These are phyloP conservation scores for Eupeodes latifasciatus DNA, from an alignment of 2,888 invertebrate genomes.

Conservation along the genomic window DNA sequence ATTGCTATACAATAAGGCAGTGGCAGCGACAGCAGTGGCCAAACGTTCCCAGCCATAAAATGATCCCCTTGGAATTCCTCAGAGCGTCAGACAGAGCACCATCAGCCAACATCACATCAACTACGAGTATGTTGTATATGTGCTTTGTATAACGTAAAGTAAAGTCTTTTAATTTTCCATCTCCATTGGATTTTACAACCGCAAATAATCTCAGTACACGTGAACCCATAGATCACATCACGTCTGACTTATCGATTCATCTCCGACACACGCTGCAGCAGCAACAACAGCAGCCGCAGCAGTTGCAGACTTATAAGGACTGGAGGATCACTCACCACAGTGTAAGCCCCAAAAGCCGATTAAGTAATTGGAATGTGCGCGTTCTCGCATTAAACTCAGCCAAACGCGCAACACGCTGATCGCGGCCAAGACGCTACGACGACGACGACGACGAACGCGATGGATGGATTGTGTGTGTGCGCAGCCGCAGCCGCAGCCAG, in stretches of 20 bases:
- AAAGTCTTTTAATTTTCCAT: constrained; percentile 70
- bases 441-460: constrained; percentile 29
- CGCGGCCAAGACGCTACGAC: background rate
- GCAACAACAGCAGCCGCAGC: constrained; percentile 52
- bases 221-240: constrained; percentile 76
- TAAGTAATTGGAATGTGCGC: constrained; percentile 75
- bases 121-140: background rate
- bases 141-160: background rate
- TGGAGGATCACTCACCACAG: constrained; percentile 29
- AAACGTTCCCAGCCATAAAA: constrained; percentile 43
- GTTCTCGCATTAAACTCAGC: constrained; percentile 52
- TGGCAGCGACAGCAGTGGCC: background rate
- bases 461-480: constrained; percentile 31
- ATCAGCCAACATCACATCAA: background rate
- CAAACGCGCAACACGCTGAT: constrained; percentile 16
- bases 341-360: constrained; percentile 66
- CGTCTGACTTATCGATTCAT: constrained; percentile 76
- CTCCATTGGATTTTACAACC: constrained; percentile 67
- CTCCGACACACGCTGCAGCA: constrained; percentile 71
- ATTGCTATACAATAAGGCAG: background rate
- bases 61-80: constrained; percentile 28
- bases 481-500: background rate
- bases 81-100: background rate
- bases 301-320: constrained; percentile 29
- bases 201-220: constrained; percentile 72